phyloP scores from a whole-genome alignment of 2,113 vertebrate genomes.

The Acrocephalus arundinaceus region DNA sequence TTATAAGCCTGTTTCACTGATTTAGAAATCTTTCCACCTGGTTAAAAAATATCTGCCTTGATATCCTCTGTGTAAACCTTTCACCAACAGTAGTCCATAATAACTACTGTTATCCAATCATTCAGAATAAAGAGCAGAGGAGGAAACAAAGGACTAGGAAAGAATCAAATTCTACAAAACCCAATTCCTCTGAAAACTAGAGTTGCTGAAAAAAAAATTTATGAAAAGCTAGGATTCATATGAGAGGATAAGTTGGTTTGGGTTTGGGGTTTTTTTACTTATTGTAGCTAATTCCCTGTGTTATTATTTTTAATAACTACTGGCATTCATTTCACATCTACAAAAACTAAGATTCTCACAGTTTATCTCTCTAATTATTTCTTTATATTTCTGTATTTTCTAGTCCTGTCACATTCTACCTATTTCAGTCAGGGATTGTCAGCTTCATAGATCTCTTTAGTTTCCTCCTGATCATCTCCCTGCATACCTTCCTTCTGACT shows the following conservation, averaged over 20 bases:
- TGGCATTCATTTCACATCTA: background rate
- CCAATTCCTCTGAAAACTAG: background rate
- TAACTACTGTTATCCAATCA: background rate
- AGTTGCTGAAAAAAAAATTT: background rate
- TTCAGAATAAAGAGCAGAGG: background rate
- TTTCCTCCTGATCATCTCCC: background rate
- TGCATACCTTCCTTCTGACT: background rate
- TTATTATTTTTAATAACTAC: background rate
- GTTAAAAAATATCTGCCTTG: slow-evolving; percentile 1
- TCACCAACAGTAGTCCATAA: background rate
- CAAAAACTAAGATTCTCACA: background rate
- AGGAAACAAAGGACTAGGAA: background rate
- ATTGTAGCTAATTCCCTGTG: background rate
- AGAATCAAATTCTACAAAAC: background rate
- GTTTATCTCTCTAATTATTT: background rate
- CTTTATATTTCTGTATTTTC: background rate
- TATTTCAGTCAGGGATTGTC: background rate
- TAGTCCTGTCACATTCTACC: background rate
- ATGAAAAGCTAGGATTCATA: background rate
- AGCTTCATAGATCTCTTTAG: background rate
- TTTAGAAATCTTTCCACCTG: slow-evolving; percentile 29
- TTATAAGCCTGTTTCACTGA: slow-evolving; percentile 32
- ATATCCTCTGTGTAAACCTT: background rate
- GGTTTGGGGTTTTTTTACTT: background rate
- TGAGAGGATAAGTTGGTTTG: background rate